These are phyloP conservation scores for Oxytorus armatus DNA, from an alignment of 2,888 invertebrate species.

Conservation along the genomic window DNA sequence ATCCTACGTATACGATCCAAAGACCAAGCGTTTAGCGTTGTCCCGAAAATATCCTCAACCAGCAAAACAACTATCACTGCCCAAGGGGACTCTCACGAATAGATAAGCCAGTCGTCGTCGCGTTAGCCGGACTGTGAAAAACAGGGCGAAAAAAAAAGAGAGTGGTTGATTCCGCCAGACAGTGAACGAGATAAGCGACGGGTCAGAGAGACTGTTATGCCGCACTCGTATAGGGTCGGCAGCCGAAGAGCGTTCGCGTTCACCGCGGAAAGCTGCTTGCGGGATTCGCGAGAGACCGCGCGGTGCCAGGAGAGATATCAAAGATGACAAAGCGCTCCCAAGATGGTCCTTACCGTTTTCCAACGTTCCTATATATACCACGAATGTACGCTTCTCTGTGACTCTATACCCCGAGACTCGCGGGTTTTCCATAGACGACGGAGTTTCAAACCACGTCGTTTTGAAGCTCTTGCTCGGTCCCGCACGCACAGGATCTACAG, in stretches of 20 bases:
- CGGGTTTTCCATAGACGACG: slow-evolving; percentile 50
- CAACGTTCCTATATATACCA: slow-evolving; percentile 37
- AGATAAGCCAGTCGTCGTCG: slow-evolving; percentile 49
- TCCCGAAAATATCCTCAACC: slow-evolving; percentile 36
- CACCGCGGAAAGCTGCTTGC: slow-evolving; percentile 46
- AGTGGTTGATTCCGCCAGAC: slow-evolving; percentile 59
- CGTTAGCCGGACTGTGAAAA: slow-evolving; percentile 25
- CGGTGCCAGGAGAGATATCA: slow-evolving; percentile 79
- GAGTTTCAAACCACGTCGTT: slow-evolving; percentile 61
- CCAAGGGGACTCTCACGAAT: slow-evolving; percentile 40
- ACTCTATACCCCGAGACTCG: slow-evolving; percentile 31
- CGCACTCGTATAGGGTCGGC: slow-evolving; percentile 12
- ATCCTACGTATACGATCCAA: slow-evolving; percentile 17
- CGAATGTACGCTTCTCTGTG: slow-evolving; percentile 21
- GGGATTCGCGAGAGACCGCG: slow-evolving; percentile 60
- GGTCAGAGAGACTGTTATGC: slow-evolving; percentile 42
- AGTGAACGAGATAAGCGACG: slow-evolving; percentile 65
- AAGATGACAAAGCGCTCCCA: slow-evolving; percentile 82
- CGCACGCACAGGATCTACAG: slow-evolving; percentile 17
- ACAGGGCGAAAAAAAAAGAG: slow-evolving; percentile 43
- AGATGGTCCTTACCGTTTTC: slow-evolving; percentile 80
- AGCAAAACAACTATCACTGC: slow-evolving; percentile 40
- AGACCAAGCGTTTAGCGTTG: slow-evolving; percentile 35
- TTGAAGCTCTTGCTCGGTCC: slow-evolving; percentile 25
- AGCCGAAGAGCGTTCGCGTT: slow-evolving; percentile 31